These are phyloP conservation scores for Channa maculata DNA, from an alignment of 2,113 vertebrate species.

Conservation along the genomic window DNA sequence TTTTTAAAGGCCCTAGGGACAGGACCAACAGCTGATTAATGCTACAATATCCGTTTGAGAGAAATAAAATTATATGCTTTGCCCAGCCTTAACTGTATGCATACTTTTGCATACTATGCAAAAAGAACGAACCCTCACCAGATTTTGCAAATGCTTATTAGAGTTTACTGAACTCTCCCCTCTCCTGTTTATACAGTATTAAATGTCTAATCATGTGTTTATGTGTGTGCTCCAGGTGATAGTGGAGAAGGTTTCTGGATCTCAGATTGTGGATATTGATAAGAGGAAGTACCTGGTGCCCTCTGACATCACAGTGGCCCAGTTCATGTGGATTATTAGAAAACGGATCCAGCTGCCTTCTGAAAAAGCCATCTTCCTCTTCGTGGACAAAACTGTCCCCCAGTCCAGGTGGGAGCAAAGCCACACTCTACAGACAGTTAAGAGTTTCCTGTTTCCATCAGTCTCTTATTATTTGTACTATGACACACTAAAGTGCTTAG, in stretches of 20 bases:
- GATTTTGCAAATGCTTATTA: no score
- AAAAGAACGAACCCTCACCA: no score
- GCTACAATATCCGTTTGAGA: no score
- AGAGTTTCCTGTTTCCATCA: not conserved
- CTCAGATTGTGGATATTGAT: constrained; percentile 98
- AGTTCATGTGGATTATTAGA: constrained; percentile 99
- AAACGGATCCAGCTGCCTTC: constrained; percentile 99
- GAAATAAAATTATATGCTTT: no score
- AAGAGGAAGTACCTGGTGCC: constrained; percentile 99
- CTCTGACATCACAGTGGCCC: constrained; percentile 98
- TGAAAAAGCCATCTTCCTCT: constrained; percentile 99
- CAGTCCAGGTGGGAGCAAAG: constrained; percentile 92
- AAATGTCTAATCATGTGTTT: not conserved
- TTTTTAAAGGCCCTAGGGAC: no score
- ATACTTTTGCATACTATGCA: no score
- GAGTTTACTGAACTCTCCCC: no score
- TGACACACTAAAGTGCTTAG: not conserved
- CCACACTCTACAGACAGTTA: not conserved
- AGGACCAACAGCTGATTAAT: no score
- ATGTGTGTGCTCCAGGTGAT: constrained; percentile 87
- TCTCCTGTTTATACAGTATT: not conserved
- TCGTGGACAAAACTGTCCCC: constrained; percentile 98
- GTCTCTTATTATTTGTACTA: not conserved
- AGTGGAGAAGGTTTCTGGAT: constrained; percentile 98
- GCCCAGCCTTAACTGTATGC: no score